Conservation (phyloP, 2,888 invertebrate genomes). For the Furcula furcula region DNA sequence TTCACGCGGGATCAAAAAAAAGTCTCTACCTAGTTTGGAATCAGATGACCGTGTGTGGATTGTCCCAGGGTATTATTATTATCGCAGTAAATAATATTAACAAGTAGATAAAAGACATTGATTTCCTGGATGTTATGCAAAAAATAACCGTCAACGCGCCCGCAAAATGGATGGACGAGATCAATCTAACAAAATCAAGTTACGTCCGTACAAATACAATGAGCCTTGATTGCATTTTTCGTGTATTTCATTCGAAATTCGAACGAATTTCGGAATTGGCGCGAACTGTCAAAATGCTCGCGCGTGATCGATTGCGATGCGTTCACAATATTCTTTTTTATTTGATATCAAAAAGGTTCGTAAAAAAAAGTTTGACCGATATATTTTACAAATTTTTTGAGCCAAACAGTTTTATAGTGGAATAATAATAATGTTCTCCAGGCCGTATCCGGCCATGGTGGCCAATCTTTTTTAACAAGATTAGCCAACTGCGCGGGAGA, state of each 20-base stretch:
- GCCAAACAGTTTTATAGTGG: too few relatives aligned
- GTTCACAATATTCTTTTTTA: slow-evolving; percentile 2
- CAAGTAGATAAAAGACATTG: neutral
- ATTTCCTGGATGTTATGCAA: slow-evolving; percentile 1
- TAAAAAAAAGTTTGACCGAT: too few relatives aligned
- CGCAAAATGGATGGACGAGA: slow-evolving; percentile 19
- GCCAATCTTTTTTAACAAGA: too few relatives aligned
- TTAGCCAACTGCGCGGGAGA: too few relatives aligned
- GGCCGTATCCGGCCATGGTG: too few relatives aligned
- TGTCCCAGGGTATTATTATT: too few relatives aligned
- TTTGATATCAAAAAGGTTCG: neutral
- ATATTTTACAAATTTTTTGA: too few relatives aligned
- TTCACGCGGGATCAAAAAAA: too few relatives aligned
- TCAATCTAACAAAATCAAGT: slow-evolving; percentile 26
- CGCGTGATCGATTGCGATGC: slow-evolving; percentile 13
- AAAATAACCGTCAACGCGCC: slow-evolving; percentile 8
- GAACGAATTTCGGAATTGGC: slow-evolving; percentile 13
- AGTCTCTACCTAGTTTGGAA: too few relatives aligned
- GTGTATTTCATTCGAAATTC: slow-evolving; percentile 6
- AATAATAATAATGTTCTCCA: too few relatives aligned
- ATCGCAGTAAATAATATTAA: too few relatives aligned
- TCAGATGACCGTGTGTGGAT: too few relatives aligned
- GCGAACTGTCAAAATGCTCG: slow-evolving; percentile 16
- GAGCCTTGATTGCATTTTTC: slow-evolving; percentile 14
- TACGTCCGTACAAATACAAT: slow-evolving; percentile 15